Base-by-base conservation (phyloP, 2,113 vertebrate species). In the Sceloporus tristichus region DNA sequence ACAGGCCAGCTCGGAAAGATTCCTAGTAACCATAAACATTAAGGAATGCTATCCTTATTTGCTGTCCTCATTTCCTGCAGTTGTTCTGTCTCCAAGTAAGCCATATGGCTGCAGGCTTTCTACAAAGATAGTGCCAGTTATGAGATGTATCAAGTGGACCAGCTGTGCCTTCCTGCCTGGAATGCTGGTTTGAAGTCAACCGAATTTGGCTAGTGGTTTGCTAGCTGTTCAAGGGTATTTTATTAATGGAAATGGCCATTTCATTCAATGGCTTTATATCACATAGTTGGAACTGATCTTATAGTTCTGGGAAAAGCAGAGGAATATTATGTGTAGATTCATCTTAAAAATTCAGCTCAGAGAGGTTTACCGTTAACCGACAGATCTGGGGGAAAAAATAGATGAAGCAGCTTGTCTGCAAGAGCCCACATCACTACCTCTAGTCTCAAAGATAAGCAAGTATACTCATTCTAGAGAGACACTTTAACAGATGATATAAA, bases 241-340 rank as follows among this genome's bases (percentile, higher is more conserved):
- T n/a, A 79, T 56, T 76, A 86, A 79, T 79, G 59, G 62, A 68
- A 48, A 13, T 71, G 76, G 65, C 21, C 56, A 76, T 79, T 86
- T 70, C 6, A n/a, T 16, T 18, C 48, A 34, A 38, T 18, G 25
- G 29, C 48, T 83, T 83, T 71, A 23, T 83, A 70, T 71, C 82
- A 83, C 27, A 83, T 34, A 79, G 48, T 56, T 71, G 65, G 13
- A 86, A 86, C n/a, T 70, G 42, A 42, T 65, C 62, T 48, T 66
- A 48, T 77, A n/a, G 76, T 66, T 77, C 29, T 13, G 10, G 38
- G 2, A 48, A 25, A 78, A n/a, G 9, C 40, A 78, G 56, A 65
- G 42, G 4, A 34, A 27, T 29, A 38, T 78, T 86, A 13, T 66
- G 77, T 7, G 48, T 86, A 13, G 85, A 25, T 11, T 79, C 23